Percentiles rank a stretch among this genome's conserved stretches.
Conservation (phyloP, 2,888 invertebrate species). For the Dryobota labecula region DNA sequence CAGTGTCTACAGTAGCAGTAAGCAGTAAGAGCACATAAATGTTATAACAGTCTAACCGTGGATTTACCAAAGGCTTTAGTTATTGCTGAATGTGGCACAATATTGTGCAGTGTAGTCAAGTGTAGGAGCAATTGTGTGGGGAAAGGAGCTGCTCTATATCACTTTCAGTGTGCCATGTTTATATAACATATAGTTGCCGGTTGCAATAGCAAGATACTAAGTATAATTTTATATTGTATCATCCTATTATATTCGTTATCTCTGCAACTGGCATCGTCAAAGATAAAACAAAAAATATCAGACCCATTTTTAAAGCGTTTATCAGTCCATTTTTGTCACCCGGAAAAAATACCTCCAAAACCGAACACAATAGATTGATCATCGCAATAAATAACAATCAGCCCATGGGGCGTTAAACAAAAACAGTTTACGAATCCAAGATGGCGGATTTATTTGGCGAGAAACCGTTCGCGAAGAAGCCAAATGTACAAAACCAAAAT, state of each 20-base stretch:
- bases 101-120: slow-evolving; percentile 45
- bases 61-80: slow-evolving; percentile 32
- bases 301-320: slow-evolving; percentile 39
- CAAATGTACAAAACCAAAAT: slow-evolving; percentile 81
- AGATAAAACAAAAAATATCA: not conserved
- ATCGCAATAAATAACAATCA: slow-evolving; percentile 82
- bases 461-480: slow-evolving; percentile 82
- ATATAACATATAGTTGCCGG: slow-evolving; percentile 20
- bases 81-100: slow-evolving; percentile 39
- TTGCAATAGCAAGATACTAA: not conserved
- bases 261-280: not conserved
- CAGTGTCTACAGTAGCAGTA: not conserved
- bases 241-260: not conserved
- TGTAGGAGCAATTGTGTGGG: slow-evolving; percentile 45
- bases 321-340: slow-evolving; percentile 37
- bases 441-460: slow-evolving; percentile 87
- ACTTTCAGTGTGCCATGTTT: slow-evolving; percentile 33
- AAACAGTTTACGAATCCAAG: slow-evolving; percentile 85
- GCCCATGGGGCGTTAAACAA: slow-evolving; percentile 81
- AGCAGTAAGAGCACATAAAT: slow-evolving; percentile 8
- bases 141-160: slow-evolving; percentile 44
- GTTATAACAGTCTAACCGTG: not conserved
- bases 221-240: not conserved
- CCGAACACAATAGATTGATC: slow-evolving; percentile 73
- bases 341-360: slow-evolving; percentile 54